phyloP scores from a whole-genome alignment of 92 coral and sea anemone genomes.

The Porites divaricata region DNA sequence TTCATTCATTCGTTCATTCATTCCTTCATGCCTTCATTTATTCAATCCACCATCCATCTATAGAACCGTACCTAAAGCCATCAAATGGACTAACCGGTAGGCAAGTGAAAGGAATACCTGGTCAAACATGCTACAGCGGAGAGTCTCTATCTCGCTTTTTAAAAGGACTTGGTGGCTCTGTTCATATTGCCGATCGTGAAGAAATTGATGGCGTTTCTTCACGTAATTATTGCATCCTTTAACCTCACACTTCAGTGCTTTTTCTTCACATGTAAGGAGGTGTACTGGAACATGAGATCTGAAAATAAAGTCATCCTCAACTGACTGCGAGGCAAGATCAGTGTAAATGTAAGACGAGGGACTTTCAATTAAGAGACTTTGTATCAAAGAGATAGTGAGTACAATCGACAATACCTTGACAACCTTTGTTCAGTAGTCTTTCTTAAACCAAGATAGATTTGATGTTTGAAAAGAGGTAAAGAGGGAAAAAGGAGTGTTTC shows the following conservation, averaged over 20 bases:
- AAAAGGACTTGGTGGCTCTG: not conserved
- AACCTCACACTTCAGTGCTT: not conserved
- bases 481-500: not conserved
- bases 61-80: not conserved
- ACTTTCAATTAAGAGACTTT: too few relatives aligned
- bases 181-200: not conserved
- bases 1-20: too few relatives aligned
- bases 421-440: too few relatives aligned
- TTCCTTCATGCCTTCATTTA: too few relatives aligned
- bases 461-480: too few relatives aligned
- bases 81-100: not conserved
- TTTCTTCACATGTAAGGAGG: not conserved
- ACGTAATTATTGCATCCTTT: not conserved
- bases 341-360: too few relatives aligned
- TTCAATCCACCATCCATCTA: not conserved
- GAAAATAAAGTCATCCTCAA: not conserved
- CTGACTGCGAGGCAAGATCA: too few relatives aligned
- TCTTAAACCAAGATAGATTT: too few relatives aligned
- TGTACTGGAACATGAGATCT: slow-evolving; percentile 21
- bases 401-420: too few relatives aligned
- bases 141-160: not conserved
- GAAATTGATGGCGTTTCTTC: not conserved
- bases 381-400: too few relatives aligned
- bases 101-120: not conserved
- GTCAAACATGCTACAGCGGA: not conserved